Evolutionary conservation across 2,888 invertebrate species (phyloP), one percentile per base, ranked within the genome.

Genomic region (Euspilapteryx auroguttella): DNA sequence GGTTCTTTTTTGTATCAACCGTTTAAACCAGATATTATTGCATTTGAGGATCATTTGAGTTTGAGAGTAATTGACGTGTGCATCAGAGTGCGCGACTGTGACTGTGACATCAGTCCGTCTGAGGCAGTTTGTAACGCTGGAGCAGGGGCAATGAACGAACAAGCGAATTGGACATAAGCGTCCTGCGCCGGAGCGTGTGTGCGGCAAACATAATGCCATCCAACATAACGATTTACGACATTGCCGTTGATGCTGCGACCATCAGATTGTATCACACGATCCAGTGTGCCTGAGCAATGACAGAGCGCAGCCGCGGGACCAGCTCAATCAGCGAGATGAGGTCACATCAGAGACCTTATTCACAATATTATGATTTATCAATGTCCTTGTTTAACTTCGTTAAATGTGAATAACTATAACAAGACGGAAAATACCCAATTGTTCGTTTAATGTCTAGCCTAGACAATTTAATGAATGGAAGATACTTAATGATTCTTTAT

Each of bases 161-260:
- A 49, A 45, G 14, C 58, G 63, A 68, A 69, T 71, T 68, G 68
- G 63, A 59, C 57, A 51, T 54, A 63, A 64, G 59, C 63, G 63
- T 68, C 63, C 63, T 26, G 26, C 26, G 25, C n/a, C n/a, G n/a
- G n/a, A n/a, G n/a, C n/a, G 15, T 27, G 27, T 21, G 10, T 61
- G 64, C 57, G 52, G 53, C 51, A 49, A 44, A 45, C 53, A 52
- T 46, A 51, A 56, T 53, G 51, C 54, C 52, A 54, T 50, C 46
- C 53, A 14, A 14, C 11, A 11, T 46, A 44, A 44, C 55, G 53
- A 61, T 59, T 63, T 58, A 59, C 57, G 52, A 55, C 53, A 52
- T 45, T 41, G 41, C 44, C 38, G 36, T 42, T 41, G 44, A 42
- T 52, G 45, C 52, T 44, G 44, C 24, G 25, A n/a, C n/a, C n/a